These are phyloP conservation scores for Parapsyche elsis DNA, from an alignment of 1,140 invertebrate species.

Conservation along the genomic window DNA sequence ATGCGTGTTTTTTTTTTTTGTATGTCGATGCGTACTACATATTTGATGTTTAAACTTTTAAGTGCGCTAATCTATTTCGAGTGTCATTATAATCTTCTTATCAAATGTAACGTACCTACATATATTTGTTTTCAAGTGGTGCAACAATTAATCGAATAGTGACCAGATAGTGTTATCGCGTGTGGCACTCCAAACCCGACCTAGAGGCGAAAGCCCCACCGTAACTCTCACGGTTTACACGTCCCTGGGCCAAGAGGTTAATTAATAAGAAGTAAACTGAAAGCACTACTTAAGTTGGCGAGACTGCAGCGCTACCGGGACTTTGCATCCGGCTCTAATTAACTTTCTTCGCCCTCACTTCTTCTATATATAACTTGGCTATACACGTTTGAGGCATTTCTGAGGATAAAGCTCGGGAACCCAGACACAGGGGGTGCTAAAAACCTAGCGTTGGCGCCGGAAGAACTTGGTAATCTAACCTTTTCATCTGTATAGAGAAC, in stretches of 20 bases:
- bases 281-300: conserved; percentile 39
- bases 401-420: neutral
- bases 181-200: neutral
- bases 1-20: too few relatives aligned
- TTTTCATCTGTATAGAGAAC: conserved; percentile 22
- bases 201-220: neutral
- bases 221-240: conserved; percentile 45
- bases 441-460: neutral
- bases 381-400: neutral
- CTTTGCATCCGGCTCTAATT: conserved; percentile 52
- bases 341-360: conserved; percentile 43
- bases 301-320: conserved; percentile 36
- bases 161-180: neutral
- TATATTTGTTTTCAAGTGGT: neutral
- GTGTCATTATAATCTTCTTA: too few relatives aligned
- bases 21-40: too few relatives aligned
- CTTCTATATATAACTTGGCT: neutral
- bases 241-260: conserved; percentile 48
- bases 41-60: too few relatives aligned
- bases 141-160: neutral
- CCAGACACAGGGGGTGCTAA: neutral
- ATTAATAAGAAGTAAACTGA: conserved; percentile 53
- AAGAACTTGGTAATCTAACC: conserved; percentile 24
- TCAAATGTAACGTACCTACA: too few relatives aligned
- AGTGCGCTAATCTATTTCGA: too few relatives aligned